phyloP scores from a whole-genome alignment of 37 sponge, comb jelly and placozoan species.

The Chondrilla cf. caribensis region DNA sequence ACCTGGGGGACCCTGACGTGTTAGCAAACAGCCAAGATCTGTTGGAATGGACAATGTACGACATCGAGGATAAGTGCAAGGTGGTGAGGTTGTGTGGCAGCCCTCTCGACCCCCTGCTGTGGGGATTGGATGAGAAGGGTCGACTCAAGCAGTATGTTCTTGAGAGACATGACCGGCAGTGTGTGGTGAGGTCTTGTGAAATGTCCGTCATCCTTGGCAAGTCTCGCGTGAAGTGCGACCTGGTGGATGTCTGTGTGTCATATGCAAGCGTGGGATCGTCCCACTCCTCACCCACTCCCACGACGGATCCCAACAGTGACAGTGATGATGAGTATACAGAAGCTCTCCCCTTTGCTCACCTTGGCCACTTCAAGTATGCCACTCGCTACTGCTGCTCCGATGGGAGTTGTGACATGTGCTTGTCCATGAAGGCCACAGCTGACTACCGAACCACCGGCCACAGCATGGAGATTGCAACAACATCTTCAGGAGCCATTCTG shows the following conservation, averaged over 20 bases:
- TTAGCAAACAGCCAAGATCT: too few relatives aligned
- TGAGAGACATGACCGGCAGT: not conserved
- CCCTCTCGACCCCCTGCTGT: not conserved
- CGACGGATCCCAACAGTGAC: not conserved
- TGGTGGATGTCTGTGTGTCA: not conserved
- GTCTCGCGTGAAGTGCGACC: not conserved
- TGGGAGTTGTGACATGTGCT: not conserved
- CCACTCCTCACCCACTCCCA: not conserved
- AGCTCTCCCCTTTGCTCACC: not conserved
- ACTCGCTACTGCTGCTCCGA: slow-evolving; percentile 2
- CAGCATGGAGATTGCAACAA: too few relatives aligned
- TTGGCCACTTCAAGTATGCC: not conserved
- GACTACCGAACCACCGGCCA: not conserved
- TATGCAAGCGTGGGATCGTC: not conserved
- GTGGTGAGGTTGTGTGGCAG: not conserved
- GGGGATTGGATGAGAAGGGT: not conserved
- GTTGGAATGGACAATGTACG: not conserved
- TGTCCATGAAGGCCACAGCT: not conserved
- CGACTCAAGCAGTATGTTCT: not conserved
- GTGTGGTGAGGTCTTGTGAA: not conserved
- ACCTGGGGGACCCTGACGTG: slow-evolving; percentile 2
- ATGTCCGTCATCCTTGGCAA: not conserved
- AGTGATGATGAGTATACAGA: slow-evolving; percentile 1
- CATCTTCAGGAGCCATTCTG: too few relatives aligned
- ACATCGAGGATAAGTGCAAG: not conserved